A percentile compares a stretch with the other conserved stretches of the same genome.
These are phyloP conservation scores for Microcebus griseorufus DNA, from an alignment of 2,113 vertebrate genomes.

Conservation along the genomic window DNA sequence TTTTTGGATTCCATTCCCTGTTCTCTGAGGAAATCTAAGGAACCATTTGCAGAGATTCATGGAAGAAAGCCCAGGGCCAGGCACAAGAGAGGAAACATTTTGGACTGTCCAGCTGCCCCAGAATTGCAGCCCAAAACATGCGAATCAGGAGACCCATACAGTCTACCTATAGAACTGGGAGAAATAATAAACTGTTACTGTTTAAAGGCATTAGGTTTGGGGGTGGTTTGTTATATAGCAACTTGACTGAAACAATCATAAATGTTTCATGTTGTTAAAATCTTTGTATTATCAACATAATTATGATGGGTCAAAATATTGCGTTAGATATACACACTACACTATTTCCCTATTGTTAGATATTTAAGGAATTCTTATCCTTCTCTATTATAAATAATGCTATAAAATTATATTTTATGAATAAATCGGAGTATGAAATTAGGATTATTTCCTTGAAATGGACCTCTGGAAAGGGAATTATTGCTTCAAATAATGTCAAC, in stretches of 20 bases:
- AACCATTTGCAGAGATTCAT: background rate
- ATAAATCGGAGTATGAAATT: conserved; percentile 12
- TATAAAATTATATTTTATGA: background rate
- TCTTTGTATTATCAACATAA: background rate
- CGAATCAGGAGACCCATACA: background rate
- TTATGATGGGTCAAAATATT: background rate
- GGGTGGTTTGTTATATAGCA: background rate
- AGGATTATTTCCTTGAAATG: background rate
- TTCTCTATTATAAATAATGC: background rate
- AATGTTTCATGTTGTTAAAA: background rate
- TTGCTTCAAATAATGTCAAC: background rate
- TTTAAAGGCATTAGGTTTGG: background rate
- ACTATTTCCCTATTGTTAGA: background rate
- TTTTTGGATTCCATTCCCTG: background rate
- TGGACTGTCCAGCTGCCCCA: background rate
- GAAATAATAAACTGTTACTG: background rate
- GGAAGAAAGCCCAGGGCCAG: background rate
- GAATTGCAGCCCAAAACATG: background rate
- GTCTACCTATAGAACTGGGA: background rate
- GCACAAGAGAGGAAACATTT: background rate
- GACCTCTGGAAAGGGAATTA: background rate
- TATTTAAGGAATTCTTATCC: background rate
- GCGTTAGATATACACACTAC: background rate
- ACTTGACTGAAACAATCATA: background rate
- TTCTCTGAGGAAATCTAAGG: background rate